A percentile compares a stretch with the other conserved stretches of the same genome.
phyloP scores from a whole-genome alignment of 2,797 vertebrate genomes.

The Garrulus glandarius region DNA sequence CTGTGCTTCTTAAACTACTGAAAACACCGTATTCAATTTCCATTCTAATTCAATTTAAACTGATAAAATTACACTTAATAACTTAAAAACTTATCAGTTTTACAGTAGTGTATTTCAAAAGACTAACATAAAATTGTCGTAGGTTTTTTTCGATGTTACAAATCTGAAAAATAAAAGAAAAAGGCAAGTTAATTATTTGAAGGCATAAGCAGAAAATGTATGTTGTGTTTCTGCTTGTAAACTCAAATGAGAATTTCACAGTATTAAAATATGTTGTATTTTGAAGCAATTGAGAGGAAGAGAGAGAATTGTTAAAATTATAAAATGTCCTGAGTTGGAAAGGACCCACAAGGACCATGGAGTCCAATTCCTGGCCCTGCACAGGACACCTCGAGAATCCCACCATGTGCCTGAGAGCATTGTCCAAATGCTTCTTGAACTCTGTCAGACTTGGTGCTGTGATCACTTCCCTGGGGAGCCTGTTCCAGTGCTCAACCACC shows the following conservation, averaged over 20 bases:
- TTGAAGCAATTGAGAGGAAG: not conserved
- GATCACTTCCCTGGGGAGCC: not conserved
- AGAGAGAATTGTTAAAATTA: not conserved
- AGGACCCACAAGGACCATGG: not conserved
- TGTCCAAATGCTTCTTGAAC: not conserved
- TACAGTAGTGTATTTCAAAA: not conserved
- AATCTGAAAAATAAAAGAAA: not conserved
- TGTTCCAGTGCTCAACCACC: not conserved
- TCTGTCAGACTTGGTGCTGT: not conserved
- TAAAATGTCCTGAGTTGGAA: not conserved
- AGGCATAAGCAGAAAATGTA: not conserved
- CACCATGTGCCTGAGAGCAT: rapidly evolving
- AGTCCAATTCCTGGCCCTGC: not conserved
- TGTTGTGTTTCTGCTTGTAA: not conserved
- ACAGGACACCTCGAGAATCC: rapidly evolving
- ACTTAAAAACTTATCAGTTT: not conserved
- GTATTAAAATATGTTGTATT: not conserved
- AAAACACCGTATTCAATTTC: not conserved
- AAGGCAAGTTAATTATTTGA: not conserved
- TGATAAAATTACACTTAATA: not conserved
- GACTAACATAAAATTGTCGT: not conserved
- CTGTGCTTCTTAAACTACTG: not conserved
- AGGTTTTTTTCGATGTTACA: not conserved
- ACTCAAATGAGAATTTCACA: not conserved
- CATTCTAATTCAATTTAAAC: not conserved